These are phyloP conservation scores for Drosophila kanapiae DNA, from an alignment of 1,140 invertebrate species.

Conservation along the genomic window DNA sequence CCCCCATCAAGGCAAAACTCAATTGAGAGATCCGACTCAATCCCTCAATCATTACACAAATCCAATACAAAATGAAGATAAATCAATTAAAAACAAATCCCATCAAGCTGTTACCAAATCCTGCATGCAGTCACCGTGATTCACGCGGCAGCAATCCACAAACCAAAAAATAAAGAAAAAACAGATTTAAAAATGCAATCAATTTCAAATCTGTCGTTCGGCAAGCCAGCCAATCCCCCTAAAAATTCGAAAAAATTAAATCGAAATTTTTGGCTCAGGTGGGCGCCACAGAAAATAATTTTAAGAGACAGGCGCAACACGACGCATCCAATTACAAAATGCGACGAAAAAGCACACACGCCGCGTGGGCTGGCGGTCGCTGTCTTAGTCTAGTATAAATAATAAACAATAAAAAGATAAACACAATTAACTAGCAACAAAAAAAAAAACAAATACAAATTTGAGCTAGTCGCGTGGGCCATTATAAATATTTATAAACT, in stretches of 20 bases:
- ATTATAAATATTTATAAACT: constrained; percentile 73
- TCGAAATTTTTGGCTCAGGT: constrained; percentile 50
- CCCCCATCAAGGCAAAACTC: constrained; percentile 16
- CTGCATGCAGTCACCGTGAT: constrained; percentile 51
- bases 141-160: constrained; percentile 36
- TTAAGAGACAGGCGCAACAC: constrained; percentile 37
- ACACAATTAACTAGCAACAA: constrained; percentile 54
- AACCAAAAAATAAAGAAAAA: neutral
- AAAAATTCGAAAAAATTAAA: constrained; percentile 25
- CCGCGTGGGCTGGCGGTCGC: constrained; percentile 53
- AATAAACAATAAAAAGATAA: constrained; percentile 43
- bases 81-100: constrained; percentile 78
- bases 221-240: constrained; percentile 61
- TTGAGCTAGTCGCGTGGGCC: constrained; percentile 60
- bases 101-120: constrained; percentile 40
- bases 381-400: constrained; percentile 49
- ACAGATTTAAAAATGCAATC: constrained; percentile 47
- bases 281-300: constrained; percentile 56
- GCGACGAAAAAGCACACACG: constrained; percentile 27
- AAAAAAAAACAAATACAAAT: constrained; percentile 37
- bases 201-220: constrained; percentile 55
- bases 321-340: constrained; percentile 77
- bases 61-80: constrained; percentile 71
- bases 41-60: constrained; percentile 57
- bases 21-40: constrained; percentile 47